Evolutionary conservation across 1,140 invertebrate species (phyloP), one percentile per base, ranked within the genome.

Genomic region (Diprion similis): DNA sequence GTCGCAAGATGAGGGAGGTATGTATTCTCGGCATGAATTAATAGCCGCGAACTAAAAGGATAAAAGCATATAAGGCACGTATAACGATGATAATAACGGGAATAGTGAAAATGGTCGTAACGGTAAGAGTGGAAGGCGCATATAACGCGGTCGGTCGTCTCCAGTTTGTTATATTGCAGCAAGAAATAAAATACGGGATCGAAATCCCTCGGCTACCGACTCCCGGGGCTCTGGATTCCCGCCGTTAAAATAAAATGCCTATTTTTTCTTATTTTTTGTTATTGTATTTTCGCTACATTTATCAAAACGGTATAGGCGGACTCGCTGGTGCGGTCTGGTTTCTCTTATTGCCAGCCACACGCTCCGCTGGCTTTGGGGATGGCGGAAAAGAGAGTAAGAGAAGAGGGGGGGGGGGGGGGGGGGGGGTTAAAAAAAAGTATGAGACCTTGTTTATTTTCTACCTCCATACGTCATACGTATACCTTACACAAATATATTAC

Each of bases 241-340:
- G 10, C 37, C 18, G 66, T 68, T 9, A 18, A 68, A 68, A 68
- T 68, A 68, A 68, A 68, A 68, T 68, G 15, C 18, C 37, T 18
- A 68, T 68, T 68, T 68, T 24, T 24, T 19, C 4, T 68, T 19
- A 68, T 68, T 68, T 68, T 68, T 68, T 68, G 18, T 68, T 68
- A 68, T 68, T 68, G 66, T 68, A 19, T 24, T 68, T 68, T 68
- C 7, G 66, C 66, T 68, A 68, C 66, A 45, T 68, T 68, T 68
- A 68, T 68, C 66, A 68, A 68, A 68, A 11, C 37, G 66, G 17
- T 18, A 17, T 18, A 15, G 59, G 15, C 18, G 66, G 66, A 18
- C 66, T 13, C 11, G 15, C 6, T 8, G 13, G 3, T 11, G 15
- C 19, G 15, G 59, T 13, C 18, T 18, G 66, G 17, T 45, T 18